Evolutionary conservation across 2,797 vertebrate species (phyloP).

Genomic region (Sebastes goodei): DNA sequence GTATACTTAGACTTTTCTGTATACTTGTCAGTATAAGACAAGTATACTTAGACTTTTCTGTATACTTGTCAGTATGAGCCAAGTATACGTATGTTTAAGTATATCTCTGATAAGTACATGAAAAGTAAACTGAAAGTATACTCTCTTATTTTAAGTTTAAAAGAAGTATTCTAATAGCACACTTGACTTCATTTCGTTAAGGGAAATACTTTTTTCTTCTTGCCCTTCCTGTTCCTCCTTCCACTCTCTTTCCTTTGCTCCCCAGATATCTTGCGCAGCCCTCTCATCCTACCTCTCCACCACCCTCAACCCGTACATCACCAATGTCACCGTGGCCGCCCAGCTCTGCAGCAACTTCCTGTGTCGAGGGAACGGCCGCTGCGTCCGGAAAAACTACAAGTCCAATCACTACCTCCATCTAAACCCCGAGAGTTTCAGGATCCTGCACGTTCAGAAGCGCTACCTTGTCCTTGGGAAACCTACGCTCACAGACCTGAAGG

Average conservation of each 20-base stretch:
- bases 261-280: conserved; percentile 80
- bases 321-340: conserved; percentile 85
- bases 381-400: conserved; percentile 81
- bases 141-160: no score
- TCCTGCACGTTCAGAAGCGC: conserved; percentile 66
- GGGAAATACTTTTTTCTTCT: neutral
- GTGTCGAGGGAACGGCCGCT: conserved; percentile 82
- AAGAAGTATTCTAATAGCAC: no score
- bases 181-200: accelerated
- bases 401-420: conserved; percentile 87
- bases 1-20: no score
- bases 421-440: conserved; percentile 77
- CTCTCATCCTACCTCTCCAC: conserved; percentile 79
- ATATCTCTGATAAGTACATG: no score
- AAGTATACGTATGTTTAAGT: neutral
- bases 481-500: conserved; percentile 74
- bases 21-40: no score
- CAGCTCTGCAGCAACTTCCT: conserved; percentile 85
- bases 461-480: conserved; percentile 78
- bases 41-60: no score
- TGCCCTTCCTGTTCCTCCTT: neutral
- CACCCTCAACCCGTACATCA: conserved; percentile 84
- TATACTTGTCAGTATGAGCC: no score
- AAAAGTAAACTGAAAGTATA: no score
- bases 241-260: neutral